Conservation (phyloP, 2,113 vertebrate genomes). For the Syngnathus scovelli region DNA sequence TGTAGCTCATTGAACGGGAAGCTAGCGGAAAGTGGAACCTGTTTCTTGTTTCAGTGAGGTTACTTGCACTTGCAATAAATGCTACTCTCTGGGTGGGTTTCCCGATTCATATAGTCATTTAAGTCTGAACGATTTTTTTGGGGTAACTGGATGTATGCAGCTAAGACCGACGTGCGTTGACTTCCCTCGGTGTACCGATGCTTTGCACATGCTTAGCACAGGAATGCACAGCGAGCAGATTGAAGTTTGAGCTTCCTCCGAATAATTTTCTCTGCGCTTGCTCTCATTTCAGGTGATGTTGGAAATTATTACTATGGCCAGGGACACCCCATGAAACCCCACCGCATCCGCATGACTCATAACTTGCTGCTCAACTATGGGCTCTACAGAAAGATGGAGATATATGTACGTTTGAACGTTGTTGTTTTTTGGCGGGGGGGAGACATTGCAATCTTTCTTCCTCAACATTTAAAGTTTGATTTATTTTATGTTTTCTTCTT, state of each 20-base stretch:
- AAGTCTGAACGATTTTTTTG: too few species aligned
- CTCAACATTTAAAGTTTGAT: too few species aligned
- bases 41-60: background rate
- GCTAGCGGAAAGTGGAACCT: background rate
- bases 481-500: too few species aligned
- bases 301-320: slow-evolving; percentile 99
- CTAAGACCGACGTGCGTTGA: background rate
- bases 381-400: slow-evolving; percentile 99
- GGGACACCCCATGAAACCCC: slow-evolving; percentile 98
- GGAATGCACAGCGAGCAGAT: background rate
- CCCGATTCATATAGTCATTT: background rate
- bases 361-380: slow-evolving; percentile 97
- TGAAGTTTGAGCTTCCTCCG: background rate
- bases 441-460: too few species aligned
- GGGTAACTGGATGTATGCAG: background rate
- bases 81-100: background rate
- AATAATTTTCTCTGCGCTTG: background rate
- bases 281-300: slow-evolving; percentile 82
- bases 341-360: slow-evolving; percentile 97
- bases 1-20: background rate
- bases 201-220: background rate
- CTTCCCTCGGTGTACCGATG: background rate
- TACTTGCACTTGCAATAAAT: background rate
- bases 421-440: too few species aligned
- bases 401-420: slow-evolving; percentile 79